These are phyloP conservation scores for Orthosia incerta DNA, from an alignment of 2,888 invertebrate species.

Conservation along the genomic window DNA sequence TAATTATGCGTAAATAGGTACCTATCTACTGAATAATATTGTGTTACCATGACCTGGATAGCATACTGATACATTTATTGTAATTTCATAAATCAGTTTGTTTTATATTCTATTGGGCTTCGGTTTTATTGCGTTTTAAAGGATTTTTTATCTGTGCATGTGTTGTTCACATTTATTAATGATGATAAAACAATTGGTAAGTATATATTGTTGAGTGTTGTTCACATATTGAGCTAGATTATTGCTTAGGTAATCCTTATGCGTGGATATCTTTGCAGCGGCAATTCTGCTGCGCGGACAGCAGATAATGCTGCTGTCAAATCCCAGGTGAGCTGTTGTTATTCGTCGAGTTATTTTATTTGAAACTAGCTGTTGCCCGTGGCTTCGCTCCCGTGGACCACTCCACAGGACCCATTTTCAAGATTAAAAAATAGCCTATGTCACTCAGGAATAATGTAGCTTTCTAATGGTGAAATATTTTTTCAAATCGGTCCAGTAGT, in stretches of 20 bases:
- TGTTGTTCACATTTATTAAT: not conserved
- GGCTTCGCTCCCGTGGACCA: too few relatives aligned
- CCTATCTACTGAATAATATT: constrained; percentile 25
- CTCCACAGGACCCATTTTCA: too few relatives aligned
- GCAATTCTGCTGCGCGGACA: too few relatives aligned
- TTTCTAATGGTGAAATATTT: too few relatives aligned
- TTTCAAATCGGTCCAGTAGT: too few relatives aligned
- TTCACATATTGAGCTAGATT: not conserved
- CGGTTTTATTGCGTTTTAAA: constrained; percentile 1
- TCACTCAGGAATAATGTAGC: too few relatives aligned
- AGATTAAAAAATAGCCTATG: too few relatives aligned
- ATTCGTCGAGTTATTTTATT: not conserved
- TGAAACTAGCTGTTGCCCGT: too few relatives aligned
- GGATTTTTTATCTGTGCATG: not conserved
- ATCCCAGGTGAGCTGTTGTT: not conserved
- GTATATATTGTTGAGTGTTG: not conserved
- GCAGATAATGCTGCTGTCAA: not conserved
- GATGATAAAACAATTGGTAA: not conserved
- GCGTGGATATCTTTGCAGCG: too few relatives aligned
- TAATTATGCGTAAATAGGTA: constrained; percentile 51
- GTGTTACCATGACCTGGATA: constrained; percentile 48
- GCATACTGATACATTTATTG: constrained; percentile 44
- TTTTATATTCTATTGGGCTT: constrained; percentile 27
- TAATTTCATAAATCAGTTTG: constrained; percentile 34
- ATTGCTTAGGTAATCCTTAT: not conserved